Conservation (phyloP, 37 sponge, comb jelly and placozoan species). For the Oscarella lobularis region DNA sequence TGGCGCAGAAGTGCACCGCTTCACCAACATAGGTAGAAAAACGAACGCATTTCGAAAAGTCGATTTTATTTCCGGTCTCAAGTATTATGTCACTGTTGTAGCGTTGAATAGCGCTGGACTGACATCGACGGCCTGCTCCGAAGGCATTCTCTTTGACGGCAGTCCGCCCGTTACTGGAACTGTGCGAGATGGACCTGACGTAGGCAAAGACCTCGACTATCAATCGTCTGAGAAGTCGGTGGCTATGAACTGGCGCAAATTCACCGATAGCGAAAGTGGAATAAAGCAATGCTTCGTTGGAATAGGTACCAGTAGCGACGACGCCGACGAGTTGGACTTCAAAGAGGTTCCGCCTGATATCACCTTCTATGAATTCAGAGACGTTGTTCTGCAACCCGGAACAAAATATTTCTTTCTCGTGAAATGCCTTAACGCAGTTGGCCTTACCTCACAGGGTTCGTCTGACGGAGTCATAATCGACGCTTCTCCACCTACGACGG, state of each 20-base stretch:
- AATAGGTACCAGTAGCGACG: not conserved
- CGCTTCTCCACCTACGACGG: not conserved
- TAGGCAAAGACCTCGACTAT: not conserved
- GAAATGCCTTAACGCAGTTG: not conserved
- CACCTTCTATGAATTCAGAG: not conserved
- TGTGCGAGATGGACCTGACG: not conserved
- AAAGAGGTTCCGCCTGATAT: not conserved
- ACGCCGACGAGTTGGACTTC: not conserved
- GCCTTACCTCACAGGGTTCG: not conserved
- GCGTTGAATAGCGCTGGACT: not conserved
- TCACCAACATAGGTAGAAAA: no score
- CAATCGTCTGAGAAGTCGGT: not conserved
- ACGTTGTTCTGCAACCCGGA: not conserved
- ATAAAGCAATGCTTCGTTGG: not conserved
- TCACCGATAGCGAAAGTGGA: not conserved
- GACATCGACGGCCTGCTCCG: not conserved
- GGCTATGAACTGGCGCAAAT: not conserved
- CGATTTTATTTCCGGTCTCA: no score
- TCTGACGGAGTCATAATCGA: not conserved
- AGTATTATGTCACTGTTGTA: not conserved
- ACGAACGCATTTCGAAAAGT: no score
- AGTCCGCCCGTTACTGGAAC: not conserved
- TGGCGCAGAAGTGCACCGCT: no score
- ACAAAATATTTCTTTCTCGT: not conserved
- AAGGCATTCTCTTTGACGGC: not conserved